These are phyloP conservation scores for Pterostichus niger DNA, from an alignment of 2,888 invertebrate species.

Conservation along the genomic window DNA sequence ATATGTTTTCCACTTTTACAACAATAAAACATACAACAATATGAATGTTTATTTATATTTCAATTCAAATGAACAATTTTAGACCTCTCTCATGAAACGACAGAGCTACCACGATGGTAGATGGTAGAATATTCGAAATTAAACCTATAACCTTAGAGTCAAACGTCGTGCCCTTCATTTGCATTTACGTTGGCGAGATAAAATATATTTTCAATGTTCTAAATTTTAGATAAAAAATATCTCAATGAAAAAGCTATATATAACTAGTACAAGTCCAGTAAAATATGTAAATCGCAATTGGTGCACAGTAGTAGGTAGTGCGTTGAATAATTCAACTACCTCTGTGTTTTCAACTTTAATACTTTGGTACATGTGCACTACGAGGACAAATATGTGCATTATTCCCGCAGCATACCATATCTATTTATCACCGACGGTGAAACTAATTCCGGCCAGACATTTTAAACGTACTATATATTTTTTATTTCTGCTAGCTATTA, in stretches of 20 bases:
- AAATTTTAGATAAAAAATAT: too few relatives aligned
- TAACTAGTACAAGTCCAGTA: conserved; percentile 21
- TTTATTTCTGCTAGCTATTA: conserved; percentile 36
- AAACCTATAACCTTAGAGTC: too few relatives aligned
- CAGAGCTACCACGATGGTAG: too few relatives aligned
- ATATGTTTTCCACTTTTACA: too few relatives aligned
- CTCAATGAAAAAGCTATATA: conserved; percentile 22
- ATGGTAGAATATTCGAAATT: too few relatives aligned
- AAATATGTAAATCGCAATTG: conserved; percentile 44
- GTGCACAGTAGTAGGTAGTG: conserved; percentile 1
- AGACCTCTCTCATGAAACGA: too few relatives aligned
- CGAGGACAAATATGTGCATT: conserved; percentile 29
- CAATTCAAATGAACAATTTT: too few relatives aligned
- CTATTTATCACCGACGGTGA: conserved; percentile 7
- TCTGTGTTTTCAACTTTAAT: conserved; percentile 30
- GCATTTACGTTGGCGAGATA: too few relatives aligned
- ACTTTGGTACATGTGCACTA: conserved; percentile 13
- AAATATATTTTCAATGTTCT: too few relatives aligned
- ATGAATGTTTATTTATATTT: too few relatives aligned
- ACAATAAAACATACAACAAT: too few relatives aligned
- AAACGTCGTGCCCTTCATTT: too few relatives aligned
- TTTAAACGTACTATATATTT: conserved; percentile 10
- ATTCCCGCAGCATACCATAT: conserved; percentile 32
- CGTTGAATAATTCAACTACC: conserved; percentile 40
- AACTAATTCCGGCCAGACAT: conserved; percentile 31